Evolutionary conservation across 2,797 vertebrate species (phyloP).

Genomic region (Astyanax mexicanus): DNA sequence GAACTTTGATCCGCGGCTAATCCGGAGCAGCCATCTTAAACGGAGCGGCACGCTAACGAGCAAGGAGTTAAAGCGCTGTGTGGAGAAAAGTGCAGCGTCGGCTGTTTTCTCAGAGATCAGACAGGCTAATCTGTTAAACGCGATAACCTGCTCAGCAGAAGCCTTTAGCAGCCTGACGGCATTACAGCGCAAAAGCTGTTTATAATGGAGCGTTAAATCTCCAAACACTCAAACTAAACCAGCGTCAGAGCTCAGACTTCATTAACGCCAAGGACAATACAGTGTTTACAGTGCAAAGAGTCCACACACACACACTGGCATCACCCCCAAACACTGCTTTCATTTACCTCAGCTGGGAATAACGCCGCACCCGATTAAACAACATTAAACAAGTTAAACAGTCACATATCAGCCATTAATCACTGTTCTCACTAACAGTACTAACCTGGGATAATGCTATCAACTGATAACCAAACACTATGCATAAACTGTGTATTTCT

Average conservation of each 20-base stretch:
- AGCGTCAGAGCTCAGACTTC: not conserved
- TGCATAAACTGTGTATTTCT: no score
- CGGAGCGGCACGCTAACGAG: constrained; percentile 42
- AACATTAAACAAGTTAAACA: no score
- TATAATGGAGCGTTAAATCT: not conserved
- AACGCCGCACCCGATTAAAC: no score
- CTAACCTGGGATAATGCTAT: no score
- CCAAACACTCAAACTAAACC: not conserved
- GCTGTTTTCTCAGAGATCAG: constrained; percentile 9
- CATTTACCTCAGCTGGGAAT: no score
- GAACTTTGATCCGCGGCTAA: constrained; percentile 43
- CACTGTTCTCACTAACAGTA: no score
- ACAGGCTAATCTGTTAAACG: not conserved
- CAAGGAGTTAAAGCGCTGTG: not conserved
- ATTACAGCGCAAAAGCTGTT: not conserved
- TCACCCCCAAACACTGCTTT: no score
- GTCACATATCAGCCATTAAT: no score
- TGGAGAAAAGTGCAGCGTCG: constrained; percentile 8
- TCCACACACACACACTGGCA: no score
- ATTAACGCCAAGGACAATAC: not conserved
- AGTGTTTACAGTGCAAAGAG: not conserved
- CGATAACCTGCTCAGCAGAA: not conserved
- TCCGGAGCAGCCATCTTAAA: constrained; percentile 48
- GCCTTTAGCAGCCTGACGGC: not conserved
- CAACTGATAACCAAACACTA: no score